phyloP scores from a whole-genome alignment of 2,888 invertebrate genomes.

The Cephus sareptanus region DNA sequence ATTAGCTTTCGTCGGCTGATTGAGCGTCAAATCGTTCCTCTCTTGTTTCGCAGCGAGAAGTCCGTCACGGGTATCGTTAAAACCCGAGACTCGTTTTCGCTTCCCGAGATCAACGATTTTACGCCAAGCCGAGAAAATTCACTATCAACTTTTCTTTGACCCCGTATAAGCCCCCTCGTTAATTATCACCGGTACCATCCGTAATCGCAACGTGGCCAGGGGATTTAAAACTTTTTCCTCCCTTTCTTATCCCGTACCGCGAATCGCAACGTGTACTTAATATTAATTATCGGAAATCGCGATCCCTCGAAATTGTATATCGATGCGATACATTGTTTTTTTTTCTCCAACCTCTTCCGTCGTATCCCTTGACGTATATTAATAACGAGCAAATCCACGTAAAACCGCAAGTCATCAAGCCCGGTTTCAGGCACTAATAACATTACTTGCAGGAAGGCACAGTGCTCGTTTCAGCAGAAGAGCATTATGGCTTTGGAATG shows the following conservation, averaged over 20 bases:
- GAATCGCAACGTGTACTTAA: not conserved
- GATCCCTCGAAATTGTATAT: not conserved
- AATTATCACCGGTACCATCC: not conserved
- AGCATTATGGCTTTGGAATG: conserved; percentile 59
- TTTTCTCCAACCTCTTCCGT: not conserved
- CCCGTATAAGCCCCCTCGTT: not conserved
- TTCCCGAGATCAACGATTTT: not conserved
- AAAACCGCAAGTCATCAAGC: conserved; percentile 41
- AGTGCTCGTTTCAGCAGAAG: conserved; percentile 35
- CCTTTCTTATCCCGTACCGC: not conserved
- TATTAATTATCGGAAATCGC: not conserved
- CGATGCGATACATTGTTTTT: not conserved
- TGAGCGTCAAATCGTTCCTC: conserved; percentile 65
- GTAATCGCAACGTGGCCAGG: not conserved
- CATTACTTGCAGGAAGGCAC: conserved; percentile 32
- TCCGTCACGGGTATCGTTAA: conserved; percentile 53
- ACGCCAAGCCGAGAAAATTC: not conserved
- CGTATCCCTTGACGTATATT: not conserved
- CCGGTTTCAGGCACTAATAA: conserved; percentile 31
- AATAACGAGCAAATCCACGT: not conserved
- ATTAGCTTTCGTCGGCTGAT: conserved; percentile 65
- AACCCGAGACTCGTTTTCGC: conserved; percentile 25
- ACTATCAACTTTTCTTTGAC: not conserved
- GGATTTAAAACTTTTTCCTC: not conserved
- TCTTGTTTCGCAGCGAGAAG: conserved; percentile 58